phyloP scores from a whole-genome alignment of 2,113 vertebrate species.

The Bothrops jararaca region DNA sequence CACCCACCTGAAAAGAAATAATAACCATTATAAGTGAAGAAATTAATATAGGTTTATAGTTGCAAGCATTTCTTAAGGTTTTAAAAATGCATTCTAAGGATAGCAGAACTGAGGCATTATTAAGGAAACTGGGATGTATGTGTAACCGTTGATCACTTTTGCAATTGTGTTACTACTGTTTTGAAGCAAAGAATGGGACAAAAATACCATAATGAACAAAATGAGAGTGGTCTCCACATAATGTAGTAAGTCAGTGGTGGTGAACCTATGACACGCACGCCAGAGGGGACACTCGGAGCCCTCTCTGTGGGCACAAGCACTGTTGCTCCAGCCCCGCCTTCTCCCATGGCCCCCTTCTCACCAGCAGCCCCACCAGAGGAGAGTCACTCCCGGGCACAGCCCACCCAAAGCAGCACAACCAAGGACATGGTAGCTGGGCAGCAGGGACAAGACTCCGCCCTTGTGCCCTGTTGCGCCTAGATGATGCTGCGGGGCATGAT shows the following conservation, averaged over 20 bases:
- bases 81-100: background rate
- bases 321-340: no score
- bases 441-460: no score
- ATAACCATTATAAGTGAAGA: background rate
- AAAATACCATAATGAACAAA: background rate
- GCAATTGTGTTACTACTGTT: background rate
- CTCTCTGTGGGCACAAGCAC: no score
- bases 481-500: no score
- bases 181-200: background rate
- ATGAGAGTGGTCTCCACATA: background rate
- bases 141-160: background rate
- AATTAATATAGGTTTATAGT: background rate
- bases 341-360: no score
- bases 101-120: background rate
- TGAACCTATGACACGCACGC: no score
- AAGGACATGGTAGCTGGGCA: no score
- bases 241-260: background rate
- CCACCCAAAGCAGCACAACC: no score
- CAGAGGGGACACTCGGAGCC: no score
- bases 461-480: no score
- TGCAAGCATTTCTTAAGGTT: background rate
- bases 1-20: constrained; percentile 41
- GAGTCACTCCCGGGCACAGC: no score
- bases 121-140: background rate
- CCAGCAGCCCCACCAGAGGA: no score